phyloP scores from a whole-genome alignment of 92 coral and sea anemone genomes.

The Pocillopora meandrina region DNA sequence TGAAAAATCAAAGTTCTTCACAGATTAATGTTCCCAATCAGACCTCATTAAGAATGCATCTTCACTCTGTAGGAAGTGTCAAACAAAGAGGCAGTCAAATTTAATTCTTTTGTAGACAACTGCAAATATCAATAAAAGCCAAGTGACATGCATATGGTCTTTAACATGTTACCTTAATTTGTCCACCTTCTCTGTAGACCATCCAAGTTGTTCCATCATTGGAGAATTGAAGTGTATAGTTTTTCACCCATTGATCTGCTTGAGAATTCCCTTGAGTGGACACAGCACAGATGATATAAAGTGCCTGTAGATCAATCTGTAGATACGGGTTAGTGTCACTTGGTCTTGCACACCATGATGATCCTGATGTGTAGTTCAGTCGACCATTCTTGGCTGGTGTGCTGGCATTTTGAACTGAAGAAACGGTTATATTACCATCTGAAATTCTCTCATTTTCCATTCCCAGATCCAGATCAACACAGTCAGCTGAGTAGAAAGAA shows the following conservation, averaged over 20 bases:
- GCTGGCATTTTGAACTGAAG: not conserved
- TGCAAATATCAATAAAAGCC: too few species aligned
- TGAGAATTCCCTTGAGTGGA: conserved; percentile 16
- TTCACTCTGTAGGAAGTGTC: too few species aligned
- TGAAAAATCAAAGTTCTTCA: too few species aligned
- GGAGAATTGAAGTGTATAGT: not conserved
- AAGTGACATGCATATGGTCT: too few species aligned
- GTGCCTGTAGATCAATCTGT: conserved; percentile 10
- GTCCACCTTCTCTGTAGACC: not conserved
- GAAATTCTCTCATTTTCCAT: not conserved
- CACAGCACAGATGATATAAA: conserved; percentile 14
- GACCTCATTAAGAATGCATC: too few species aligned
- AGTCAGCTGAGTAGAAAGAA: not conserved
- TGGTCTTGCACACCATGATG: conserved; percentile 15
- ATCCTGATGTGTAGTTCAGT: conserved; percentile 3
- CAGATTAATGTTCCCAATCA: too few species aligned
- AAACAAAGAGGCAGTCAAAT: too few species aligned
- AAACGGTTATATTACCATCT: not conserved
- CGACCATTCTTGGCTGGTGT: conserved; percentile 2
- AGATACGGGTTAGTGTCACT: conserved; percentile 3
- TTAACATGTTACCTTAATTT: not conserved
- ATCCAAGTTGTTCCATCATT: not conserved
- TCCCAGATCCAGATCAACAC: not conserved
- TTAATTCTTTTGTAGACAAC: too few species aligned
- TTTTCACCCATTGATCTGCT: conserved; percentile 11